Evolutionary conservation across 2,888 invertebrate genomes (phyloP).

Genomic region (Mamestra brassicae): DNA sequence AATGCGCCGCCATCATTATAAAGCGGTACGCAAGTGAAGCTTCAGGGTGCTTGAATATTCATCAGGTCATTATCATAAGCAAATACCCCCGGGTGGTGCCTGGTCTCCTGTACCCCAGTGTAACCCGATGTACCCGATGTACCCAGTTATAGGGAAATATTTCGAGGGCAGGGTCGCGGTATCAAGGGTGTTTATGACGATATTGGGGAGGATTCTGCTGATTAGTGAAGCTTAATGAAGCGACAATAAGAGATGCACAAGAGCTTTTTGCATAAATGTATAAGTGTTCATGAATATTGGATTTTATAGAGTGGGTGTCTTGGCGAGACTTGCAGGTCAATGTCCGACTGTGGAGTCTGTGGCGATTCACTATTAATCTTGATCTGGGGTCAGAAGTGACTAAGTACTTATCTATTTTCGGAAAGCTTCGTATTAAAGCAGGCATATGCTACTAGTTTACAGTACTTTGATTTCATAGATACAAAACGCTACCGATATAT

Average conservation of each 20-base stretch:
- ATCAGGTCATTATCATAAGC: slow-evolving; percentile 74
- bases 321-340: slow-evolving; percentile 26
- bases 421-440: too few relatives aligned
- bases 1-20: slow-evolving; percentile 57
- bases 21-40: slow-evolving; percentile 59
- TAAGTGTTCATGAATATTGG: slow-evolving; percentile 53
- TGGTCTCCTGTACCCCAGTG: slow-evolving; percentile 26
- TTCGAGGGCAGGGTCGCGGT: slow-evolving; percentile 51
- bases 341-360: neutral
- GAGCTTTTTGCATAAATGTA: slow-evolving; percentile 21
- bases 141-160: slow-evolving; percentile 32
- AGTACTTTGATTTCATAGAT: too few relatives aligned
- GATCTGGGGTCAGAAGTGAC: neutral
- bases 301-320: slow-evolving; percentile 16
- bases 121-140: slow-evolving; percentile 13
- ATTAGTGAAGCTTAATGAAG: slow-evolving; percentile 47
- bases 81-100: slow-evolving; percentile 69
- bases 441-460: too few relatives aligned
- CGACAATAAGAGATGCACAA: slow-evolving; percentile 45
- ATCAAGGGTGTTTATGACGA: slow-evolving; percentile 26
- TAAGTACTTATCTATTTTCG: neutral
- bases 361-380: neutral
- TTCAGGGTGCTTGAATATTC: slow-evolving; percentile 73
- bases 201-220: slow-evolving; percentile 37
- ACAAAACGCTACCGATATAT: too few relatives aligned